These are phyloP conservation scores for Chloroceryle inda DNA, from an alignment of 2,797 vertebrate genomes.

Conservation along the genomic window DNA sequence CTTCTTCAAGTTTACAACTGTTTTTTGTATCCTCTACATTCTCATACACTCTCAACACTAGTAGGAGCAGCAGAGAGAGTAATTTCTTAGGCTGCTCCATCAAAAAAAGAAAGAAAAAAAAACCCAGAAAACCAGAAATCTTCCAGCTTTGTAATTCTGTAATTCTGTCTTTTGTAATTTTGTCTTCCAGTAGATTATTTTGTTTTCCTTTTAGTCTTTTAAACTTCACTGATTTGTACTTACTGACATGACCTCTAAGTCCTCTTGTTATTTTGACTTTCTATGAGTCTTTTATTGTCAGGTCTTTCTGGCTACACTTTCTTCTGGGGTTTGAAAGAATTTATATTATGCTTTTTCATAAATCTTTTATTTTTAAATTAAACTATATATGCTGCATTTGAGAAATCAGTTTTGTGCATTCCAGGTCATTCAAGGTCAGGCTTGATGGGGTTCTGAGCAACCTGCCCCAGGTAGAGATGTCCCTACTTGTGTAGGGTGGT, in stretches of 20 bases:
- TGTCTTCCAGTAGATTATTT: neutral
- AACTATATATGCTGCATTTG: neutral
- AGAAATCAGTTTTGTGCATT: neutral
- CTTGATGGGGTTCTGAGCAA: too few relatives aligned
- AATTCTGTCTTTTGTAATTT: neutral
- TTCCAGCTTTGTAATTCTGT: neutral
- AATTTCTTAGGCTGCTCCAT: neutral
- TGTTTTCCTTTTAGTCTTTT: neutral
- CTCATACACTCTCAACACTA: neutral
- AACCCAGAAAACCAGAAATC: neutral
- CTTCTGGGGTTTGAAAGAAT: neutral
- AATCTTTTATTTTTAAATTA: neutral
- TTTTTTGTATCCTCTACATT: neutral
- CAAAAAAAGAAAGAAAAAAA: neutral
- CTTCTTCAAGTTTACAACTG: neutral
- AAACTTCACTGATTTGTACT: neutral
- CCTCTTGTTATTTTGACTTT: neutral
- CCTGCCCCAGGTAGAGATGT: too few relatives aligned
- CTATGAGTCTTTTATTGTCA: neutral
- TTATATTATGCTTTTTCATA: neutral
- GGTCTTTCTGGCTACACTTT: neutral
- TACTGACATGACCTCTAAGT: neutral
- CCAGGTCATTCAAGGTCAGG: neutral
- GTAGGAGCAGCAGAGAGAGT: neutral
- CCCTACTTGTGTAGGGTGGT: too few relatives aligned